Evolutionary conservation across 2,113 vertebrate genomes (phyloP), one percentile per base, ranked within the genome.

Genomic region (Gopherus flavomarginatus): DNA sequence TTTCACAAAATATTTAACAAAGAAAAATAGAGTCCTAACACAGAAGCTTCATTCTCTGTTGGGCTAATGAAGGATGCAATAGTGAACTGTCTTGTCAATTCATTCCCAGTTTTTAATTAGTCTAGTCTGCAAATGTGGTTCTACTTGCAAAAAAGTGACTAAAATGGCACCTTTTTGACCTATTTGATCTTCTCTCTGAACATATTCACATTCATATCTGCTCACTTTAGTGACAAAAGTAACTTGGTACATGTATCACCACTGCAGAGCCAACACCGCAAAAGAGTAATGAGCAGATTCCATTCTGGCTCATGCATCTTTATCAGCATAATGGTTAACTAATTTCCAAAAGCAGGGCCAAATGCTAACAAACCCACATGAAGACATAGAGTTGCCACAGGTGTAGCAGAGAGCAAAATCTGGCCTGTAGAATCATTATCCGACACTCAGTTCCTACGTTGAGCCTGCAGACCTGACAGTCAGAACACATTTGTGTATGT

Each of bases 401-500:
- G 26, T 4, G 0, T 9, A 84, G 92, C 85, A 92, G 65, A 54
- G 87, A 42, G 12, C 11, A 44, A 24, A 42, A 77, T 77, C 5
- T 77, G 72, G 22, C 72, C 11, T 47, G 12, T 14, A 69, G 35
- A 38, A 69, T n/a, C 35, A 69, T 17, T 17, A 65, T 65, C 19
- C 19, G 35, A 77, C 24, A 26, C 6, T 12, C 42, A 77, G 72
- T 5, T 77, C 72, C 42, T 14, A 86, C 47, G 90, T 29, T 81
- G 87, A 88, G 92, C 95, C 95, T 93, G 92, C 81, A 94, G 93
- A 24, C 79, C 89, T 90, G 93, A 14, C 91, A 82, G 89, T 81
- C 92, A 87, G 93, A 52, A 89, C 53, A 16, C 57, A 42, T 79
- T 90, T 80, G 89, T 38, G 24, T 3, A 3, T 31, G 17, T 27